Base-by-base conservation (phyloP, 2,113 vertebrate species). In the Dissostichus mawsoni region DNA sequence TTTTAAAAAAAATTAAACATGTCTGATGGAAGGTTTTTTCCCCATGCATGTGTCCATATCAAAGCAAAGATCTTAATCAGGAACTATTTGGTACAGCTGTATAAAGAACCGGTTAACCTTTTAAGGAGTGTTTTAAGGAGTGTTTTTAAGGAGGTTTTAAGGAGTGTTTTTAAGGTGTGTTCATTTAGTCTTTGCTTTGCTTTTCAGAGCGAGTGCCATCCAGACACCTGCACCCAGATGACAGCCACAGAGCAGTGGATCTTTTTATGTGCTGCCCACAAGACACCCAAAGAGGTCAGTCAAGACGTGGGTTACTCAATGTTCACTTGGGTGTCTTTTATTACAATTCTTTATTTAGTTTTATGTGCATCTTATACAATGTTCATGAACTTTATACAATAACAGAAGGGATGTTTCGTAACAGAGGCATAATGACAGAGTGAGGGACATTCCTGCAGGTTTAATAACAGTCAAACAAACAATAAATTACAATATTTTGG, bases 181-280 rank as follows among this genome's bases (percentile, higher is more conserved):
- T 57, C 5, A 1, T 8, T 3, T 33, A 33, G 13, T 11, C 3
- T 51, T 16, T 4, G 23, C 10, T 51, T 7, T 3, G 74, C 3
- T 79, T 1, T 48, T 5, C 95, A 99, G 98, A 97, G 94, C 8
- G 98, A 99, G 91, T 99, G 98, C 84, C 98, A 99, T 87, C 98
- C 98, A 74, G 98, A 99, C 92, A 99, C 98, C 0, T 99, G 98
- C 83, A 99, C 98, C 87, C 98, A 99, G 94, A 99, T 99, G 98
- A 99, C 98, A 2, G 98, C 98, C 86, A 99, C 98, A 16, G 98
- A 99, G 92, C 98, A 99, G 86, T 99, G 98, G 98, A 99, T 99
- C 95, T 99, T 99, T 82, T 94, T 99, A 91, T 99, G 98, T 95
- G 98, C 98, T 62, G 98, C 98, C 84, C 98, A 99, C 94, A 99